Conservation (phyloP, 2,888 invertebrate genomes). For the Phyllotreta cruciferae region DNA sequence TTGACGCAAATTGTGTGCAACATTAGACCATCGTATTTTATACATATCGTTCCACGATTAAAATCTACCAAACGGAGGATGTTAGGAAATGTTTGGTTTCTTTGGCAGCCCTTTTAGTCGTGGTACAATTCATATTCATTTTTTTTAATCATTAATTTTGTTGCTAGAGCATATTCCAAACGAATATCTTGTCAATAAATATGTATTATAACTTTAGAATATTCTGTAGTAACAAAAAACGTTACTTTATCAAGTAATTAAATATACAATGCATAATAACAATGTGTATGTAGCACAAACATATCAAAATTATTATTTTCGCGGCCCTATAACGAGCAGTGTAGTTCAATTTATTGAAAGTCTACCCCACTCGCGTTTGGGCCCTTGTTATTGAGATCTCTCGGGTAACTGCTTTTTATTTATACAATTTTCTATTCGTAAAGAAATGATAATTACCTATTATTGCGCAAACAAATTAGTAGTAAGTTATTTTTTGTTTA, state of each 20-base stretch:
- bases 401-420: conserved; percentile 30
- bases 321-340: conserved; percentile 2
- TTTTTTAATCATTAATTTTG: conserved; percentile 7
- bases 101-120: neutral
- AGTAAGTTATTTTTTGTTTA: conserved; percentile 31
- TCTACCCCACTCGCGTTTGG: conserved; percentile 6
- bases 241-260: conserved; percentile 25
- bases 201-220: conserved; percentile 13
- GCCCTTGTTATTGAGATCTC: conserved; percentile 33
- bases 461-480: conserved; percentile 19
- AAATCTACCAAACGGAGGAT: neutral
- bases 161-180: conserved; percentile 22
- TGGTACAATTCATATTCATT: neutral
- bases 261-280: conserved; percentile 37
- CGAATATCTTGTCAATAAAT: conserved; percentile 5
- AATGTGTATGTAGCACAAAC: conserved; percentile 38
- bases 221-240: conserved; percentile 23
- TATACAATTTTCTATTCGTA: conserved; percentile 22
- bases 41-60: conserved; percentile 7
- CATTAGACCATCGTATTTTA: conserved; percentile 42
- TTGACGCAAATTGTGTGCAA: conserved; percentile 44
- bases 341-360: neutral
- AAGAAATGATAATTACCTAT: conserved; percentile 21
- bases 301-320: conserved; percentile 37
- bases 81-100: no score